These are phyloP conservation scores for Stegodyphus dumicola DNA, from an alignment of 1,140 invertebrate species.

Conservation along the genomic window DNA sequence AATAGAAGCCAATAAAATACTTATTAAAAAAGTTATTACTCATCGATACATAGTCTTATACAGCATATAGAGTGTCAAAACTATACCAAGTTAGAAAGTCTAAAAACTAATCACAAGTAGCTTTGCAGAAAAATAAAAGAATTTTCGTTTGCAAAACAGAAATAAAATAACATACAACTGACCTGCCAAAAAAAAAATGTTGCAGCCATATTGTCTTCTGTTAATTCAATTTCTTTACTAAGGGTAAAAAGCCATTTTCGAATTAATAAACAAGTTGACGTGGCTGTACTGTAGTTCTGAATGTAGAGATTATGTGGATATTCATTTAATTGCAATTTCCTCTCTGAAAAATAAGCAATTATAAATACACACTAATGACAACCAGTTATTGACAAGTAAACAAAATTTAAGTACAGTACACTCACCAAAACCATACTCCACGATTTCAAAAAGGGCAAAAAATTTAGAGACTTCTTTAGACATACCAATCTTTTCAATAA, in stretches of 20 bases:
- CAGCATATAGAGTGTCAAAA: too few species aligned
- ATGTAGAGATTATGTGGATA: slow-evolving; percentile 98
- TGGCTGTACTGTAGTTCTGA: slow-evolving; percentile 99
- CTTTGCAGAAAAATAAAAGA: too few species aligned
- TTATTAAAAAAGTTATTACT: too few species aligned
- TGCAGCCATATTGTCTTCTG: slow-evolving; percentile 74
- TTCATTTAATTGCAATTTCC: slow-evolving; percentile 92
- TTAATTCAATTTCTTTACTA: slow-evolving; percentile 78
- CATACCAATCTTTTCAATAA: slow-evolving; percentile 88
- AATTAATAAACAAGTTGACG: slow-evolving; percentile 92
- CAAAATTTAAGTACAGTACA: slow-evolving; percentile 25
- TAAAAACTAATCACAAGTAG: too few species aligned
- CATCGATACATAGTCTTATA: too few species aligned
- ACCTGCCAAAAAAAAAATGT: slow-evolving; percentile 84
- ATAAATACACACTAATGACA: too few species aligned
- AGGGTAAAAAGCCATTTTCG: slow-evolving; percentile 94
- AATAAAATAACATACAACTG: slow-evolving; percentile 21
- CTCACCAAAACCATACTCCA: slow-evolving; percentile 94
- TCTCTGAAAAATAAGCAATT: slow-evolving; percentile 74
- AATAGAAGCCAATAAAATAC: too few species aligned
- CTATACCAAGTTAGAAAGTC: too few species aligned
- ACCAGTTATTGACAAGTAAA: slow-evolving; percentile 21
- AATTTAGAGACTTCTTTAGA: slow-evolving; percentile 84
- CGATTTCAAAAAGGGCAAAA: slow-evolving; percentile 98
- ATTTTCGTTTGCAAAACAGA: too few species aligned